phyloP scores from a whole-genome alignment of 2,797 vertebrate species.

The Gambusia yucatana region DNA sequence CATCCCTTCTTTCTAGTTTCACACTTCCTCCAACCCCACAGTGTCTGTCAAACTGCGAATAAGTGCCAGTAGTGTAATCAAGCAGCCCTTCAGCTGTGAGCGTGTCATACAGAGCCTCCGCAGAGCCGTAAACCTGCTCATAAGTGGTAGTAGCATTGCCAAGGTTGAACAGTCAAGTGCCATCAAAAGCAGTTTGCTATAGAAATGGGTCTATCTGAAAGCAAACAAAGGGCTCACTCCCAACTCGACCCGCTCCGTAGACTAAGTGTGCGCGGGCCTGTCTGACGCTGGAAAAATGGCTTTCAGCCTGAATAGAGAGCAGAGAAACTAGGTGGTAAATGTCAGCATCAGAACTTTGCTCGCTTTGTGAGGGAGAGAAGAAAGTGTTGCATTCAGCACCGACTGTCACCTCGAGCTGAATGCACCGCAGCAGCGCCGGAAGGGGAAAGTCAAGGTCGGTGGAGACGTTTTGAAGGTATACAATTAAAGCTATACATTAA shows the following conservation, averaged over 20 bases:
- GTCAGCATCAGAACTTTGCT: conserved; percentile 57
- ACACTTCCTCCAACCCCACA: conserved; percentile 43
- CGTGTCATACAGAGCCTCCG: conserved; percentile 56
- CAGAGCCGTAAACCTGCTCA: conserved; percentile 64
- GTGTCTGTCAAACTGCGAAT: conserved; percentile 58
- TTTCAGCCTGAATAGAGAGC: conserved; percentile 59
- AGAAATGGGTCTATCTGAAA: conserved; percentile 73
- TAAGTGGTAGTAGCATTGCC: conserved; percentile 68
- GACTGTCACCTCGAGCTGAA: conserved; percentile 38
- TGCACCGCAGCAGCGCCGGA: conserved; percentile 22
- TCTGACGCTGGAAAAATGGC: conserved; percentile 64
- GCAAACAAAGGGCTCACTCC: conserved; percentile 78
- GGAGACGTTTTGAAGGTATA: conserved; percentile 19
- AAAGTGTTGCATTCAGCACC: conserved; percentile 32
- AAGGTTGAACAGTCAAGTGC: conserved; percentile 80
- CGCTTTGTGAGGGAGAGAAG: conserved; percentile 23
- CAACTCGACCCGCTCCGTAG: conserved; percentile 62
- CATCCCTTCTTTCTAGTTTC: conserved; percentile 34
- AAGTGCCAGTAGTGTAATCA: conserved; percentile 57
- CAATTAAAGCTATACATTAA: not conserved
- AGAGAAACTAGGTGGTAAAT: conserved; percentile 51
- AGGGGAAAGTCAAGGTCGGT: conserved; percentile 30
- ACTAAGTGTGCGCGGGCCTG: conserved; percentile 57
- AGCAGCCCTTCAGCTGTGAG: conserved; percentile 58
- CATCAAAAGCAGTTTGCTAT: conserved; percentile 76